Conservation (phyloP, 1,140 invertebrate genomes). For the Apis florea region DNA sequence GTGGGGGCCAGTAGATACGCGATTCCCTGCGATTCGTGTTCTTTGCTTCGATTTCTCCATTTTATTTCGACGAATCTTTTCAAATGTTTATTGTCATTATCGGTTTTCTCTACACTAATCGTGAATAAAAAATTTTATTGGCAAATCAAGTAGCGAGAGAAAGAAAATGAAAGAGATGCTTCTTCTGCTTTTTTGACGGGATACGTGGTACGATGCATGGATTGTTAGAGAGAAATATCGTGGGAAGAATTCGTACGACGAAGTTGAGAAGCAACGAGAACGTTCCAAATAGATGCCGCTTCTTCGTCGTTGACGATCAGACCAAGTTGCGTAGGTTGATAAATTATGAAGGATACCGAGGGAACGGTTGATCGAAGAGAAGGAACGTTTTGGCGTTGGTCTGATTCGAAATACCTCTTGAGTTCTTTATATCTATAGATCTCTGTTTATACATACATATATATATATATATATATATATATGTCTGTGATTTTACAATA, state of each 20-base stretch:
- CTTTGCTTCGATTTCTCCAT: background rate
- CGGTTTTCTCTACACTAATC: background rate
- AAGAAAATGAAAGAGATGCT: conserved; percentile 15
- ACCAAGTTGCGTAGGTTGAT: conserved; percentile 47
- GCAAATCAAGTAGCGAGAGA: conserved; percentile 23
- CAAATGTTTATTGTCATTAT: background rate
- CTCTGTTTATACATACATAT: too few relatives aligned
- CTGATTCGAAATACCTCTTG: background rate
- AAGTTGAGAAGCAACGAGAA: conserved; percentile 48
- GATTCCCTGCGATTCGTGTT: background rate
- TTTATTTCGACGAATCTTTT: background rate
- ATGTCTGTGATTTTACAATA: too few relatives aligned
- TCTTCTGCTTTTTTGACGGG: too few relatives aligned
- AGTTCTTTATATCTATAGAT: background rate
- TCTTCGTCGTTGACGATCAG: conserved; percentile 6
- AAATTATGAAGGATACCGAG: conserved; percentile 44
- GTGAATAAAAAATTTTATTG: conserved; percentile 32
- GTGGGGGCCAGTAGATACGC: conserved; percentile 1
- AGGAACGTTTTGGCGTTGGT: background rate
- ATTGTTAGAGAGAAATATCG: conserved; percentile 17
- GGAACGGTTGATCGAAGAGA: conserved; percentile 3
- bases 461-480: too few relatives aligned
- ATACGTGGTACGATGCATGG: background rate
- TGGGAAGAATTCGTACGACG: conserved; percentile 54
- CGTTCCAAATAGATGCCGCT: conserved; percentile 55